Evolutionary conservation across 2,888 invertebrate species (phyloP).

Genomic region (Cantharis flavilabris): DNA sequence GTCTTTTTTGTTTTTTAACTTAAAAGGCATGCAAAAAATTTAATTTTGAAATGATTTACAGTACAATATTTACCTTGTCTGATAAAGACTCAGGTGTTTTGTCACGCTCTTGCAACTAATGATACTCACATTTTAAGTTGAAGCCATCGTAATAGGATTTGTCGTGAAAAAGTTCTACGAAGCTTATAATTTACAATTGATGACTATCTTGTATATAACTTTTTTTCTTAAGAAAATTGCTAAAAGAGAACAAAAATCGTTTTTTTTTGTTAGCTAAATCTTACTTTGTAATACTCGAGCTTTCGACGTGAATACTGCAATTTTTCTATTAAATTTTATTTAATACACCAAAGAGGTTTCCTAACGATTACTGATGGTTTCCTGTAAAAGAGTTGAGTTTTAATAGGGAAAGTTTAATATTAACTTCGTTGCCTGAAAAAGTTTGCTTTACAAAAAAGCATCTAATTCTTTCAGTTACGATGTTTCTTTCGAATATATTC

Average conservation of each 20-base stretch:
- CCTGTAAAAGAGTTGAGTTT: background rate
- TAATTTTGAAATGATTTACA: constrained; percentile 15
- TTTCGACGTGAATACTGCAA: background rate
- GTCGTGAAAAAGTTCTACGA: background rate
- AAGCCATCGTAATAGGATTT: background rate
- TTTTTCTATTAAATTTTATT: background rate
- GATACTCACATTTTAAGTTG: background rate
- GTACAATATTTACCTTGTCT: constrained; percentile 5
- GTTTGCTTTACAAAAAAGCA: no score
- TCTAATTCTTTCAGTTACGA: no score
- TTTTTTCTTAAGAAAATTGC: background rate
- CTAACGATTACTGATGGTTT: background rate
- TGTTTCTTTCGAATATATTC: no score
- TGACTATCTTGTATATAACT: background rate
- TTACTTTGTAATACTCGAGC: background rate
- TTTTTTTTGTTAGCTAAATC: background rate
- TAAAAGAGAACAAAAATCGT: background rate
- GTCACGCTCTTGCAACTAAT: background rate
- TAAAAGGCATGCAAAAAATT: background rate
- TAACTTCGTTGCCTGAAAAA: no score
- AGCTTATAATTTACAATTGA: background rate
- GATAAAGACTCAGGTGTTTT: constrained; percentile 9
- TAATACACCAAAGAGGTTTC: background rate
- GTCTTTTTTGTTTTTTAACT: background rate
- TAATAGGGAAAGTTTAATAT: background rate